Evolutionary conservation across 2,888 invertebrate species (phyloP).

Genomic region (Lordiphosa andalusiaca): DNA sequence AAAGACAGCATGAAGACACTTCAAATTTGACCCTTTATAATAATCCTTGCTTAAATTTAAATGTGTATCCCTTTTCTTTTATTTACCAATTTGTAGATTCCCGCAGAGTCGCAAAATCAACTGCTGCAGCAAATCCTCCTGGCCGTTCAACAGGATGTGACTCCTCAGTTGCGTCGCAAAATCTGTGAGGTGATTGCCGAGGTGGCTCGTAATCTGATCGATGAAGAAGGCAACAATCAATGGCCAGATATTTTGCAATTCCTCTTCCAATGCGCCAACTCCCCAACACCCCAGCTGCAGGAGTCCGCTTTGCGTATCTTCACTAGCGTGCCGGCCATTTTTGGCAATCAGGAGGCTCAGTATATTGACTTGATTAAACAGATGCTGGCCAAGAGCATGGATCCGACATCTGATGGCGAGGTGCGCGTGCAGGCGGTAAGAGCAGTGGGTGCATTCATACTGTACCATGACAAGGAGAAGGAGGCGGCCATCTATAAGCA

Average conservation of each 20-base stretch:
- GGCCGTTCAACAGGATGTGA: conserved; percentile 91
- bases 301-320: conserved; percentile 97
- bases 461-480: conserved; percentile 91
- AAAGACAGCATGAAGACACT: too few relatives aligned
- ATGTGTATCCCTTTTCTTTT: background rate
- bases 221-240: conserved; percentile 96
- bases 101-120: conserved; percentile 90
- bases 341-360: conserved; percentile 96
- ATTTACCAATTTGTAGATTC: conserved; percentile 81
- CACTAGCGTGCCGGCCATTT: conserved; percentile 97
- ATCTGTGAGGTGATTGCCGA: conserved; percentile 98
- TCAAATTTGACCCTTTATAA: too few relatives aligned
- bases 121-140: conserved; percentile 92
- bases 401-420: conserved; percentile 86
- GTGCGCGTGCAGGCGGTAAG: conserved; percentile 91
- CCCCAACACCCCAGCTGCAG: conserved; percentile 90
- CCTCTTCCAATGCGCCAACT: conserved; percentile 95
- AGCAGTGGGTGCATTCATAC: conserved; percentile 92
- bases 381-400: conserved; percentile 92
- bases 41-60: background rate
- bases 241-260: conserved; percentile 98
- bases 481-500: conserved; percentile 94
- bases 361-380: conserved; percentile 96
- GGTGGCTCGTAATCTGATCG: conserved; percentile 94
- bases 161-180: conserved; percentile 90